These are phyloP conservation scores for Zaprionus obscuricornis DNA, from an alignment of 2,888 invertebrate genomes.

Conservation along the genomic window DNA sequence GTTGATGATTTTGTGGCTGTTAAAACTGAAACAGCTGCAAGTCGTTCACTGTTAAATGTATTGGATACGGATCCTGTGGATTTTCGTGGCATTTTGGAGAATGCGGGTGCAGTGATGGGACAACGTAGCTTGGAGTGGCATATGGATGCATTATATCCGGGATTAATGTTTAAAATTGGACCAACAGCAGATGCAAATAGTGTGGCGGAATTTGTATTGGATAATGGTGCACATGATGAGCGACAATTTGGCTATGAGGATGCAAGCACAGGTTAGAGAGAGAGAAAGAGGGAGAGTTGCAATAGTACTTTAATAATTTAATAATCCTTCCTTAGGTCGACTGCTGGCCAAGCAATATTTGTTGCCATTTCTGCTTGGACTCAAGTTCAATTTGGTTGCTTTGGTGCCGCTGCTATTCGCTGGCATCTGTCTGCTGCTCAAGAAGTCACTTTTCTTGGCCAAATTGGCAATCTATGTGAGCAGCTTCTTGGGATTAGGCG, in stretches of 20 bases:
- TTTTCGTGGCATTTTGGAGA: conserved; percentile 88
- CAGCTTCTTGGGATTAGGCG: conserved; percentile 87
- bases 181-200: conserved; percentile 89
- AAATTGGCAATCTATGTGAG: conserved; percentile 89
- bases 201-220: conserved; percentile 89
- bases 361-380: conserved; percentile 90
- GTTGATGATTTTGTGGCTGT: conserved; percentile 87
- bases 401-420: conserved; percentile 90
- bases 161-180: conserved; percentile 89
- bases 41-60: conserved; percentile 87
- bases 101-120: conserved; percentile 88
- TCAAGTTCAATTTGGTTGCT: conserved; percentile 91
- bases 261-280: conserved; percentile 76
- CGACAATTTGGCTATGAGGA: conserved; percentile 83
- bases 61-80: conserved; percentile 90
- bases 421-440: conserved; percentile 88
- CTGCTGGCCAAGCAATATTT: conserved; percentile 88
- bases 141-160: conserved; percentile 89
- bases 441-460: conserved; percentile 90
- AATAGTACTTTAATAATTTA: background rate
- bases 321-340: conserved; percentile 84
- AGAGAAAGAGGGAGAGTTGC: background rate
- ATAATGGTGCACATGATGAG: conserved; percentile 84
- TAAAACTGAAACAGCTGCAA: conserved; percentile 86
- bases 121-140: conserved; percentile 90